phyloP scores from a whole-genome alignment of 2,113 vertebrate species.

The Trogon surrucura region DNA sequence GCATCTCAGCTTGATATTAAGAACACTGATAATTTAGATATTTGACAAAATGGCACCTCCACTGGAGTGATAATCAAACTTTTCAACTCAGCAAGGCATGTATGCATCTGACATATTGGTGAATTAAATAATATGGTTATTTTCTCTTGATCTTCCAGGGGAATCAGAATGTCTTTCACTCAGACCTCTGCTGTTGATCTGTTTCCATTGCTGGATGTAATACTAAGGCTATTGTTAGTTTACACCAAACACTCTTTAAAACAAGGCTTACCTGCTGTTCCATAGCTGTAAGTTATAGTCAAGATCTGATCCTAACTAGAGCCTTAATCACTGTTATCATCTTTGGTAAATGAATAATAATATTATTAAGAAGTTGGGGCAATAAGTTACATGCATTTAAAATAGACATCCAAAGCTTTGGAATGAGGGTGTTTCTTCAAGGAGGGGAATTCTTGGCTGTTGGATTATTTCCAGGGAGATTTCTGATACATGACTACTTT shows the following conservation, averaged over 20 bases:
- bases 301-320: background rate
- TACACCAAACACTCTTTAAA: background rate
- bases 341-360: conserved; percentile 23
- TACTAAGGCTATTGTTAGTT: background rate
- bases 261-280: background rate
- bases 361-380: background rate
- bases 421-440: background rate
- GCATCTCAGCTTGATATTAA: background rate
- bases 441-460: background rate
- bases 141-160: background rate
- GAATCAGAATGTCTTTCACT: background rate
- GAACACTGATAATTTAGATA: background rate
- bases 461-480: background rate
- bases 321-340: background rate
- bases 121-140: background rate
- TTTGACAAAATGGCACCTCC: background rate
- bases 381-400: background rate
- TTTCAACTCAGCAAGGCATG: background rate
- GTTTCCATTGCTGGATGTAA: background rate
- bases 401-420: background rate
- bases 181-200: background rate
- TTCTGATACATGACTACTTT: background rate
- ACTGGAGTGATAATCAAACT: background rate
- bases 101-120: background rate
- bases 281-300: background rate